These are phyloP conservation scores for Microplitis deprimator DNA, from an alignment of 2,888 invertebrate species.

Conservation along the genomic window DNA sequence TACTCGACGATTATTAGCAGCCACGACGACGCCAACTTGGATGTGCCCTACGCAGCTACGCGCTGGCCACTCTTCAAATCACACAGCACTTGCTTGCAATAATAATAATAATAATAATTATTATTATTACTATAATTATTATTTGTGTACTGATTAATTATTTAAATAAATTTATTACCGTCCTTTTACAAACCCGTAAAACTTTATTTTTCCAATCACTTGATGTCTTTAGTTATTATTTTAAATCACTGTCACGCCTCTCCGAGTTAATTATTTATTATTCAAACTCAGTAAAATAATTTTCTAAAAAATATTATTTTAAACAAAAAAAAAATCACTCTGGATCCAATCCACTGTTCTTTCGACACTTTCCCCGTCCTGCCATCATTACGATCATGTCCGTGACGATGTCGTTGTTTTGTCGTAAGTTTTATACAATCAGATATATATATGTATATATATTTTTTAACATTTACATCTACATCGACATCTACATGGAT, in stretches of 20 bases:
- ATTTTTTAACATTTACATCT: not conserved
- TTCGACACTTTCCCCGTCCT: constrained; percentile 30
- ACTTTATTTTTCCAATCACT: not conserved
- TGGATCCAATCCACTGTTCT: constrained; percentile 46
- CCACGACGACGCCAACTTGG: constrained; percentile 30
- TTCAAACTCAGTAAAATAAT: not conserved
- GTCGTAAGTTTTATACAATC: constrained; percentile 7
- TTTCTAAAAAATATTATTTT: not conserved
- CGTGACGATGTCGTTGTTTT: constrained; percentile 17
- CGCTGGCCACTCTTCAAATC: not conserved
- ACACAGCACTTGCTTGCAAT: constrained; percentile 9
- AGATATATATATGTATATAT: not conserved
- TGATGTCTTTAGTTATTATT: not conserved
- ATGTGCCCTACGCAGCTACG: constrained; percentile 16
- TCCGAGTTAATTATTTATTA: not conserved
- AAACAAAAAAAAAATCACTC: constrained; percentile 44
- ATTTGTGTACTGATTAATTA: not conserved
- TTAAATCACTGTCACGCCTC: constrained; percentile 2
- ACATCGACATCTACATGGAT: not conserved
- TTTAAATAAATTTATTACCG: not conserved
- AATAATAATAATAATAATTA: constrained; percentile 13
- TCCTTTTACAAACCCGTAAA: not conserved
- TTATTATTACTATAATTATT: not conserved
- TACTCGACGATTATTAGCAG: constrained; percentile 17
- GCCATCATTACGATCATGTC: constrained; percentile 36